phyloP scores from a whole-genome alignment of 2,888 invertebrate species.

The Podotricha telesiphe region DNA sequence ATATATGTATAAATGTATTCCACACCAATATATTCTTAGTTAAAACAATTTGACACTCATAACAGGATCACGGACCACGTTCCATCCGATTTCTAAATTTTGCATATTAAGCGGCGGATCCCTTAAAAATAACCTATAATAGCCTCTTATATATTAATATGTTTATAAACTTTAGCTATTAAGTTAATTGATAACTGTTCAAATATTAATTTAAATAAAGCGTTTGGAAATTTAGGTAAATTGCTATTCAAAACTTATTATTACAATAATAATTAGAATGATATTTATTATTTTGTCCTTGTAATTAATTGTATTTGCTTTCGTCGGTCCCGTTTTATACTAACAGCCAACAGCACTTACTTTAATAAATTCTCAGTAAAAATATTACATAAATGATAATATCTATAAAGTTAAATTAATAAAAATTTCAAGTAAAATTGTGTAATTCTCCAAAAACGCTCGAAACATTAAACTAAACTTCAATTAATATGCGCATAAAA shows the following conservation, averaged over 20 bases:
- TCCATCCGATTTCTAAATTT: too few species aligned
- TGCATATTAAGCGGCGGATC: too few species aligned
- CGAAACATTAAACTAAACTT: constrained; percentile 37
- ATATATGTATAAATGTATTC: too few species aligned
- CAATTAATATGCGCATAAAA: constrained; percentile 43
- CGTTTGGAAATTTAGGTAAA: neutral
- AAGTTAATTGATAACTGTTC: neutral
- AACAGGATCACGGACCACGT: too few species aligned
- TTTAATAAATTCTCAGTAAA: neutral
- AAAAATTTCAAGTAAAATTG: constrained; percentile 1
- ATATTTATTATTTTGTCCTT: constrained; percentile 5
- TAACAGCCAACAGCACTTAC: too few species aligned
- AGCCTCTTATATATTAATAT: too few species aligned
- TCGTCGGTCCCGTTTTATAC: too few species aligned
- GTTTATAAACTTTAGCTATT: neutral
- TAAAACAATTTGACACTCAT: too few species aligned
- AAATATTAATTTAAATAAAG: neutral
- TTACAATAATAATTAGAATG: neutral
- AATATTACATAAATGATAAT: neutral
- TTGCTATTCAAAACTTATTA: too few species aligned
- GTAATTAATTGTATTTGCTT: neutral
- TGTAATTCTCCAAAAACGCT: constrained; percentile 26
- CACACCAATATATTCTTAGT: too few species aligned
- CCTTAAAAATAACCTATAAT: too few species aligned
- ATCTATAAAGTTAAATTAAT: neutral